A percentile compares a stretch with the other conserved stretches of the same genome.
Evolutionary conservation across 2,113 vertebrate species (phyloP).

Genomic region (Trichomycterus rosablanca): DNA sequence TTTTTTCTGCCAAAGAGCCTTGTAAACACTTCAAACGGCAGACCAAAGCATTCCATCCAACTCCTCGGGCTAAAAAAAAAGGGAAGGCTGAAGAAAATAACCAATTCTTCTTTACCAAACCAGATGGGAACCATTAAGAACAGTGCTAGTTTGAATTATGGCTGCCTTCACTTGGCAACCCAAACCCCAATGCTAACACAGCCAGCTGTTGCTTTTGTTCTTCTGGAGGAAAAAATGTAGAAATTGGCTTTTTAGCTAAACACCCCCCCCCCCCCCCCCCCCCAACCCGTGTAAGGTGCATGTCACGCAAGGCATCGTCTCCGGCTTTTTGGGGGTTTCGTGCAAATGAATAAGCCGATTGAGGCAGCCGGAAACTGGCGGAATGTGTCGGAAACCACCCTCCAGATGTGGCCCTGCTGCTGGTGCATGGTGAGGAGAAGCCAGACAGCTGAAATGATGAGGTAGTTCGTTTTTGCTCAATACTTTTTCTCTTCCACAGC

Average conservation of each 20-base stretch:
- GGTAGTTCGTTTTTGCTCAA: not conserved
- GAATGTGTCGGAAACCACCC: conserved; percentile 53
- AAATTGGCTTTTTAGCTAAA: conserved; percentile 33
- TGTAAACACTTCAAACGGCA: conserved; percentile 39
- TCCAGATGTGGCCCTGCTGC: conserved; percentile 63
- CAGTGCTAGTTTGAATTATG: conserved; percentile 36
- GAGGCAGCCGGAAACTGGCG: conserved; percentile 32
- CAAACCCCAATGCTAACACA: conserved; percentile 42
- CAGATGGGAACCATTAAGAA: conserved; percentile 58
- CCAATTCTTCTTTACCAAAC: conserved; percentile 46
- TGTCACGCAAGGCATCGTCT: conserved; percentile 38
- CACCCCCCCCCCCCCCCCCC: not conserved
- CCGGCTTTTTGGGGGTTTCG: conserved; percentile 7
- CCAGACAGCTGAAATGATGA: conserved; percentile 28
- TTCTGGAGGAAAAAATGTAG: conserved; percentile 41
- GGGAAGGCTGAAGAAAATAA: conserved; percentile 33
- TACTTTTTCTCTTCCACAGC: conserved; percentile 1
- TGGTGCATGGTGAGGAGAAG: conserved; percentile 58
- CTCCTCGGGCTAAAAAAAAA: conserved; percentile 42
- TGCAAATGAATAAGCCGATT: conserved; percentile 53
- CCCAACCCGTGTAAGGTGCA: conserved; percentile 61
- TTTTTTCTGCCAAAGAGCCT: conserved; percentile 39
- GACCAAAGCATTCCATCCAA: conserved; percentile 40
- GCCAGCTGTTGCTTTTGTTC: conserved; percentile 45
- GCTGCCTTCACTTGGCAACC: conserved; percentile 27